These are phyloP conservation scores for Caenorhabditis elegans DNA, from an alignment of 1,140 invertebrate species.

Conservation along the genomic window WBcel235 BX284606.5:11475001-11475500, in stretches of 20 bases:
- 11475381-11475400: neutral
- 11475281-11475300: neutral
- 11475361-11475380: neutral
- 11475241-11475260: neutral
- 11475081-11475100: slow-evolving; percentile 14
- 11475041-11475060: slow-evolving; percentile 27
- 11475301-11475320: neutral
- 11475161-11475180: neutral
- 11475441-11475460: neutral
- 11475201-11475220: slow-evolving; percentile 24
- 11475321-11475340: neutral
- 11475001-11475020: neutral
- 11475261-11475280: neutral
- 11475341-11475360: neutral
- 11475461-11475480: neutral
- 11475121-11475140: neutral
- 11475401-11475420: neutral
- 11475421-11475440: slow-evolving; percentile 1
- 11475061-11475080: slow-evolving; percentile 16
- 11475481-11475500: neutral
- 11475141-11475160: neutral
- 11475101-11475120: too few relatives aligned
- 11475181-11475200: neutral
- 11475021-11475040: neutral
- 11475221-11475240: neutral